Base-by-base conservation (phyloP, 2,113 vertebrate species). In the Rhinichthys klamathensis region DNA sequence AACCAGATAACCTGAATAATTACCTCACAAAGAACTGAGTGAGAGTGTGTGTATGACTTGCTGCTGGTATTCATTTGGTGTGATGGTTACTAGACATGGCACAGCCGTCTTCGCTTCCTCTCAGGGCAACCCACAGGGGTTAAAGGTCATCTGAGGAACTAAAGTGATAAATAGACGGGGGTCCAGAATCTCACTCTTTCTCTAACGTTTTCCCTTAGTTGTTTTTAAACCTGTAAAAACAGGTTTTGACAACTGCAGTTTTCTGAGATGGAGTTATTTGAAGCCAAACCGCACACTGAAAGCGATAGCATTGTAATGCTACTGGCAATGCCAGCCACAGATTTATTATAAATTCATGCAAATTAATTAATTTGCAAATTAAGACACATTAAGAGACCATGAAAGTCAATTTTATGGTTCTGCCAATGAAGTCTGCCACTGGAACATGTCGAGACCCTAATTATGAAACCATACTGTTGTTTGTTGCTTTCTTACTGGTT, bases 361-460 rank as follows among this genome's bases (percentile, higher is more conserved):
- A 87, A 91, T 91, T 87, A 90, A 91, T 92, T 92, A 91, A 94
- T 94, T 89, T 89, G n/a, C 27, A 69, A 79, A 84, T 87, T 74
- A 81, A 86, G 85, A 89, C 77, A 79, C 90, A 91, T 89, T 89
- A 90, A 88, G 80, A 90, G 87, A 87, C 77, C 86, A 87, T 44
- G 23, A 72, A 77, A 87, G 80, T 75, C 69, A 81, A 85, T 90
- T 88, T 86, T 72, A 88, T 80, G 87, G 67, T 44, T 54, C 78
- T 44, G 86, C 86, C 83, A 82, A 73, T 78, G 86, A 56, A 46
- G 46, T 89, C 76, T 81, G 88, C 83, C 81, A 87, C 56, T 78
- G 81, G 77, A 85, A 82, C 84, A 85, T 87, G 88, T 90, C 90
- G 86, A 79, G 72, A 77, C 72, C 32, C 80, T 58, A 67, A 74